These are phyloP conservation scores for Pyrocephalus nanus DNA, from an alignment of 2,797 vertebrate genomes.

Conservation along the genomic window DNA sequence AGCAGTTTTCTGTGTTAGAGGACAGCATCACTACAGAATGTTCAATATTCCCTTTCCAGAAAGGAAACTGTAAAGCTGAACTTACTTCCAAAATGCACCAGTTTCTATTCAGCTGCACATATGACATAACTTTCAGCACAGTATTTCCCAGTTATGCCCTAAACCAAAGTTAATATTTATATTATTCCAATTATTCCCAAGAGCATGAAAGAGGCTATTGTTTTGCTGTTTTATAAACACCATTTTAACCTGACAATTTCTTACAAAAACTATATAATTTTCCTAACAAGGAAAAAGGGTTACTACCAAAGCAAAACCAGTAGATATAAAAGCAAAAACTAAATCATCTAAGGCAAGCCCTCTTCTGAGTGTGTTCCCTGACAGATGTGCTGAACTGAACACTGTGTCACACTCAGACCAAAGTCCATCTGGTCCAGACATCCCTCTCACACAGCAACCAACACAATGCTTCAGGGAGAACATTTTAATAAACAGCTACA, in stretches of 20 bases:
- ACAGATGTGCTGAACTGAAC: not conserved
- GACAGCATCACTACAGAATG: accelerated
- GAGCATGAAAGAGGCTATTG: not conserved
- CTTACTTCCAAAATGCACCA: not conserved
- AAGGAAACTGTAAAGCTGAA: not conserved
- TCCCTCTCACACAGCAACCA: not conserved
- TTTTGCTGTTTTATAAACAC: not conserved
- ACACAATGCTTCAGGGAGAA: not conserved
- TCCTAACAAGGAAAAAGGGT: not conserved
- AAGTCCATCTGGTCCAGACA: slow-evolving; percentile 4
- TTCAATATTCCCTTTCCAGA: not conserved
- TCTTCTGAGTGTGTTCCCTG: not conserved
- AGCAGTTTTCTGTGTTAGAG: not conserved
- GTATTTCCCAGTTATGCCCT: not conserved
- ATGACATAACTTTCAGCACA: not conserved
- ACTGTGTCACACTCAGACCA: not conserved
- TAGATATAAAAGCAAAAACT: not conserved
- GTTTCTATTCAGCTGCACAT: not conserved
- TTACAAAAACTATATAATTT: not conserved
- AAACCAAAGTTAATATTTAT: not conserved
- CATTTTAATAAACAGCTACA: slow-evolving; percentile 27
- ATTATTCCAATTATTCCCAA: not conserved
- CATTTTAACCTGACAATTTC: not conserved
- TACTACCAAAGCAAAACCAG: not conserved
- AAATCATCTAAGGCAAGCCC: not conserved